Percentiles rank a stretch among this genome's conserved stretches.
Conservation (phyloP, 2,888 invertebrate genomes). For the Idaea straminata region DNA sequence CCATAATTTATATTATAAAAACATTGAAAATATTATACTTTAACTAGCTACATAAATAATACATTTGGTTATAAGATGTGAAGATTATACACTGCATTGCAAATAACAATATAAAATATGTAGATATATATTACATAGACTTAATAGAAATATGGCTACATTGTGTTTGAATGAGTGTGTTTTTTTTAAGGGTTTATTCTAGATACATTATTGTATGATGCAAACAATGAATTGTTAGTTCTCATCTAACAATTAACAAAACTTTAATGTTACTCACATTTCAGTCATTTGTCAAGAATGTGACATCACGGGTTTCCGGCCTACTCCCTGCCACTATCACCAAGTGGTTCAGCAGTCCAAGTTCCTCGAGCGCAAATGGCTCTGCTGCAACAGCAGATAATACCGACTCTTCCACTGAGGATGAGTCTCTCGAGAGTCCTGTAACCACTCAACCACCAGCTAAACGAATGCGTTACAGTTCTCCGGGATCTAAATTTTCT, state of each 20-base stretch:
- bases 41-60: too few species aligned
- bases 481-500: constrained; percentile 26
- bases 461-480: constrained; percentile 57
- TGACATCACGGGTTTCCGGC: constrained; percentile 82
- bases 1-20: too few species aligned
- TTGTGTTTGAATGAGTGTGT: background rate
- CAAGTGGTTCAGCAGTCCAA: constrained; percentile 74
- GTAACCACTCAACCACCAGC: constrained; percentile 62
- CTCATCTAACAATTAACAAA: background rate
- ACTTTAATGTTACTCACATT: constrained; percentile 38
- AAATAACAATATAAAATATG: background rate
- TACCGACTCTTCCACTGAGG: constrained; percentile 66
- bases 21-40: too few species aligned
- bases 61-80: background rate
- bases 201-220: too few species aligned
- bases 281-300: constrained; percentile 86
- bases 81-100: background rate
- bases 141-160: background rate
- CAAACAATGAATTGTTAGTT: background rate
- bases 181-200: background rate
- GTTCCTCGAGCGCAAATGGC: constrained; percentile 59
- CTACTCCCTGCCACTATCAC: constrained; percentile 81
- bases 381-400: constrained; percentile 57
- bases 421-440: constrained; percentile 49
- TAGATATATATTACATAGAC: background rate